Evolutionary conservation across 1,140 invertebrate species (phyloP).

Genomic region (Pogonomyrmex californicus): DNA sequence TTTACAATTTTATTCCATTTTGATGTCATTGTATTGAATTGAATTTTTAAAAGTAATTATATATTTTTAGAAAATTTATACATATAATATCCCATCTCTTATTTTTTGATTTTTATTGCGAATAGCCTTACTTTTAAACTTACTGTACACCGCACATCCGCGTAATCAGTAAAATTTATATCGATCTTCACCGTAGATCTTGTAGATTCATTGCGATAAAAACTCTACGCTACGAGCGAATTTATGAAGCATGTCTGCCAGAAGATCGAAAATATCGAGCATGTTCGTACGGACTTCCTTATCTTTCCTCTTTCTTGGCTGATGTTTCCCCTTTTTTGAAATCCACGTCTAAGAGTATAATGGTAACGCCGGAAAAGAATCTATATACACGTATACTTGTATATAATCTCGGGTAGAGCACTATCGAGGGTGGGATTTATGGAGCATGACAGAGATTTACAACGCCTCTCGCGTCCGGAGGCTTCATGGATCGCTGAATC

Average conservation of each 20-base stretch:
- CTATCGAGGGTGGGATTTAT: constrained; percentile 75
- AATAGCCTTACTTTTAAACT: not conserved
- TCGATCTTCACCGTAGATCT: constrained; percentile 34
- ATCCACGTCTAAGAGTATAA: constrained; percentile 16
- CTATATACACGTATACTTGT: constrained; percentile 38
- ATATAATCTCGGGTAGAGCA: constrained; percentile 62
- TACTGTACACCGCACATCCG: not conserved
- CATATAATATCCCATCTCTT: not conserved
- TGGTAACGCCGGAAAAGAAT: constrained; percentile 67
- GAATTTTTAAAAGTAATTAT: not conserved
- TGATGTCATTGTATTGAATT: not conserved
- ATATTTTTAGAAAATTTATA: constrained; percentile 6
- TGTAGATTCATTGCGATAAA: constrained; percentile 39
- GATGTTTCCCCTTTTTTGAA: constrained; percentile 19
- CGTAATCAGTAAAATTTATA: constrained; percentile 20
- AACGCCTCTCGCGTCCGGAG: constrained; percentile 71
- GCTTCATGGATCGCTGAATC: constrained; percentile 76
- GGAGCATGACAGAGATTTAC: constrained; percentile 77
- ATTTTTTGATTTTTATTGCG: not conserved
- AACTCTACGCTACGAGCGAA: constrained; percentile 30
- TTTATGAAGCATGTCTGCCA: constrained; percentile 66
- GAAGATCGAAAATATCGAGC: constrained; percentile 54
- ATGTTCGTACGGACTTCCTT: constrained; percentile 43
- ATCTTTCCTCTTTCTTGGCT: constrained; percentile 41
- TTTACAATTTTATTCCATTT: not conserved